Percentiles rank a stretch among this genome's conserved stretches.
Conservation (phyloP, 2,888 invertebrate species). For the Trypoxylon attenuatum region DNA sequence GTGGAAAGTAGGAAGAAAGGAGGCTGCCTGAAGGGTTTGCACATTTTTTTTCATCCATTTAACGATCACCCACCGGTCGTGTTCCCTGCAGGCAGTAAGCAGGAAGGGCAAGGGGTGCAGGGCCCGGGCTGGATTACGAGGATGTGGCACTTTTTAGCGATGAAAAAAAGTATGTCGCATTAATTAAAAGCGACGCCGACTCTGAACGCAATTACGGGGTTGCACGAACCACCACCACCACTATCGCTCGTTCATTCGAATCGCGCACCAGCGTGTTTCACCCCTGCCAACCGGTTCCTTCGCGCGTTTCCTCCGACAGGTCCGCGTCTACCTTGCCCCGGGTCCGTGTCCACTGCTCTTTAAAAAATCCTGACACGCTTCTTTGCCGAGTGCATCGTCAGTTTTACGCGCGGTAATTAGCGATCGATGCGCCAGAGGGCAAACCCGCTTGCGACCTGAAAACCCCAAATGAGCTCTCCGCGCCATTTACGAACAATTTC, state of each 20-base stretch:
- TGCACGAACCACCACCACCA: no score
- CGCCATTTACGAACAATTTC: not conserved
- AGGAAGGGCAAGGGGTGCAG: not conserved
- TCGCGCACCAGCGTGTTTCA: constrained; percentile 8
- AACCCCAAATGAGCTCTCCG: not conserved
- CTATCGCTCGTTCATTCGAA: constrained; percentile 51
- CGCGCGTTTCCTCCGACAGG: not conserved
- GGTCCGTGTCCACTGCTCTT: constrained; percentile 23
- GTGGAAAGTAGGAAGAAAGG: constrained; percentile 16
- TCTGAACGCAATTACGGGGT: constrained; percentile 56
- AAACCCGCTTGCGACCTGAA: constrained; percentile 23
- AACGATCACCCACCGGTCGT: constrained; percentile 51
- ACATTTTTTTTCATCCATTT: constrained; percentile 49
- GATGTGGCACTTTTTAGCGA: constrained; percentile 64
- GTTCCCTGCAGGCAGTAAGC: constrained; percentile 31
- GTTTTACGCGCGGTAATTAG: constrained; percentile 29
- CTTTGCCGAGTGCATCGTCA: constrained; percentile 28
- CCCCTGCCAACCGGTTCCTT: not conserved
- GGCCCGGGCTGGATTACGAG: constrained; percentile 49
- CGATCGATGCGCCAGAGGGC: constrained; percentile 19
- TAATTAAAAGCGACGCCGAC: constrained; percentile 68
- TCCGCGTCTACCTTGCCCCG: not conserved
- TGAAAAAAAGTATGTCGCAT: constrained; percentile 71
- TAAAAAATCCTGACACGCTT: constrained; percentile 40
- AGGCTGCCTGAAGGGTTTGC: constrained; percentile 44